Base-by-base conservation (phyloP, 2,113 vertebrate genomes). In the Lonchura striata region DNA sequence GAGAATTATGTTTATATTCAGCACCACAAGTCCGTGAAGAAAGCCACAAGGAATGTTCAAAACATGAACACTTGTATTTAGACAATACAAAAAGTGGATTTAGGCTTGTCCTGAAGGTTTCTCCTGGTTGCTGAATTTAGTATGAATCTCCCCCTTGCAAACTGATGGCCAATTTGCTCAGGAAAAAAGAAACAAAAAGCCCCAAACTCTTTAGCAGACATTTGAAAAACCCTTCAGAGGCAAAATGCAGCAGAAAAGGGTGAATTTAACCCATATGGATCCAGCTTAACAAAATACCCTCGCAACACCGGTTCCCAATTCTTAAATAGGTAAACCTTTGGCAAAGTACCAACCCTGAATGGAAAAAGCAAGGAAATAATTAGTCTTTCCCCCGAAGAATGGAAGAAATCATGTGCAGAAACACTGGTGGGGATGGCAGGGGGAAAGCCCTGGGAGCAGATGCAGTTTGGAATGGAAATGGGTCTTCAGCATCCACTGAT, bases 361-460 rank as follows among this genome's bases (percentile, higher is more conserved):
- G 87, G 78, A 91, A 94, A 85, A 94, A 87, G 37, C 61, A 87
- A 85, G 94, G 90, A 85, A 96, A 79, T 56, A 82, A 93, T 90
- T 86, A 92, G 25, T 46, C 16, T 68, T 76, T 25, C 25, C 28
- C 37, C 71, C 90, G 57, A 49, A 88, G 75, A 88, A 85, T 6
- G 44, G 33, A 86, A 69, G 70, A 44, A 95, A 91, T 46, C 41
- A 28, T 1, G 42, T 6, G 49, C 33, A 89, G 86, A 59, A 92
- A 60, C 44, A 33, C 13, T 37, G 39, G 28, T 56, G 86, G 65
- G 22, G 49, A 84, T 15, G 49, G 87, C 66, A 64, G 65, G 64
- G 85, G 23, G 46, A 53, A 69, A 59, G 8, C 19, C 54, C 82
- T 50, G 31, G 44, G 30, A 82, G 39, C 31, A 66, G 64, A 50